Conservation (phyloP, 2,797 vertebrate genomes). For the Melanotaenia boesemani region DNA sequence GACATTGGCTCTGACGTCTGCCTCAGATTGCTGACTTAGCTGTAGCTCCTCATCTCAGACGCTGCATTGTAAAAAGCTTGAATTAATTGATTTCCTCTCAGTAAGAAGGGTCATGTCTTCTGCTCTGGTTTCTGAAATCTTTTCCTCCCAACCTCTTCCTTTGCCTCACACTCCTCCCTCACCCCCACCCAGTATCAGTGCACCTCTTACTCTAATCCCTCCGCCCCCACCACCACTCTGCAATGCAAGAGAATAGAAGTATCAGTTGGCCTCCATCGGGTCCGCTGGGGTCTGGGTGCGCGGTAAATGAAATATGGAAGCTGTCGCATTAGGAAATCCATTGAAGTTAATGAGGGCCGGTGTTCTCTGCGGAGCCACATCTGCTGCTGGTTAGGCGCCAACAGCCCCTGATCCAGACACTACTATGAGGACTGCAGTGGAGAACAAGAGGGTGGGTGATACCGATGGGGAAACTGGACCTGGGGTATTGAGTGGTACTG, state of each 20-base stretch:
- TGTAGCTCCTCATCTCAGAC: slow-evolving; percentile 61
- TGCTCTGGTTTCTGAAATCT: slow-evolving; percentile 71
- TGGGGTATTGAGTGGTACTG: slow-evolving; percentile 78
- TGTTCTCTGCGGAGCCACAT: slow-evolving; percentile 84
- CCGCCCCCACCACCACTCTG: slow-evolving; percentile 34
- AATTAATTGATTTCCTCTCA: slow-evolving; percentile 87
- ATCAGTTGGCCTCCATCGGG: slow-evolving; percentile 78
- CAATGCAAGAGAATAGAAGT: slow-evolving; percentile 67
- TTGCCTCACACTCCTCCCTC: slow-evolving; percentile 18
- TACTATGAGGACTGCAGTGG: slow-evolving; percentile 57
- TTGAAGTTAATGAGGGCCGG: slow-evolving; percentile 84
- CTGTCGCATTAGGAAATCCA: slow-evolving; percentile 83
- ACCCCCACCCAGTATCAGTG: slow-evolving; percentile 21
- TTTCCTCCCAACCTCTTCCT: slow-evolving; percentile 36
- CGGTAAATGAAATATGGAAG: slow-evolving; percentile 86
- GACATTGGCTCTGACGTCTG: slow-evolving; percentile 19
- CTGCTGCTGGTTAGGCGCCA: slow-evolving; percentile 88
- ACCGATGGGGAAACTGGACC: slow-evolving; percentile 76
- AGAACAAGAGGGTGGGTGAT: slow-evolving; percentile 51
- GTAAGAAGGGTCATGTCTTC: slow-evolving; percentile 80
- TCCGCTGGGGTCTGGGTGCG: slow-evolving; percentile 80
- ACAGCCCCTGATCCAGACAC: slow-evolving; percentile 72
- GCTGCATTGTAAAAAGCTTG: slow-evolving; percentile 72
- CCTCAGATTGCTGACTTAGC: slow-evolving; percentile 63
- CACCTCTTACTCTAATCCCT: slow-evolving; percentile 25